Base-by-base conservation (phyloP, 2,888 invertebrate genomes). In the Platyscelio sp. region DNA sequence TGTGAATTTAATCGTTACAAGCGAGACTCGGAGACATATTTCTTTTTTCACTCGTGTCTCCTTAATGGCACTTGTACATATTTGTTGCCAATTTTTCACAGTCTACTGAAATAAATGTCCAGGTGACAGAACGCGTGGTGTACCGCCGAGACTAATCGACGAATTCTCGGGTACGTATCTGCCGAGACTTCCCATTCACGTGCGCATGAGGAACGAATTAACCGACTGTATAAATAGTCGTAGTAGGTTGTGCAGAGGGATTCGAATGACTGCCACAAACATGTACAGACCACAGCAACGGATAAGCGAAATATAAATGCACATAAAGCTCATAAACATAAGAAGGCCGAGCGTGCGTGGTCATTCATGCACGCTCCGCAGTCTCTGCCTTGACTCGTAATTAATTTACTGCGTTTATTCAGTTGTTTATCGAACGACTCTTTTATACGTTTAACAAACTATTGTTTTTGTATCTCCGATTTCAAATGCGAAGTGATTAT, bases 171-270 rank as follows among this genome's bases (percentile, higher is more conserved):
- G 72, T 46, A 72, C 75, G 63, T 58, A 67, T 72, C 78, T 43
- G 46, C 54, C 58, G 70, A 78, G 75, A 79, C 71, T 79, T 83
- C 83, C 78, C 74, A 83, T 83, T 83, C 78, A 83, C 77, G 72
- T 72, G 83, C 67, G 68, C 77, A 72, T 67, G 77, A 83, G 82
- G 82, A 88, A 89, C 88, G 88, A 89, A 90, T 90, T 89, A 88
- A 87, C 80, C 81, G 85, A 61, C 83, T 79, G 88, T 90, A 90
- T 90, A 90, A 90, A 90, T 90, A 90, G 89, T 88, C 71, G 63
- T 76, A 83, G 76, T 77, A 74, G 61, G 58, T 60, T 51, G 76
- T 40, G 72, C 26, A 58, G 67, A 58, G 80, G 40, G 76, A 72
- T 54, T 81, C 75, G 40, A 82, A 83, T 60, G 81, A 75, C 61